Base-by-base conservation (phyloP, 2,888 invertebrate genomes). In the Fragum sueziense region DNA sequence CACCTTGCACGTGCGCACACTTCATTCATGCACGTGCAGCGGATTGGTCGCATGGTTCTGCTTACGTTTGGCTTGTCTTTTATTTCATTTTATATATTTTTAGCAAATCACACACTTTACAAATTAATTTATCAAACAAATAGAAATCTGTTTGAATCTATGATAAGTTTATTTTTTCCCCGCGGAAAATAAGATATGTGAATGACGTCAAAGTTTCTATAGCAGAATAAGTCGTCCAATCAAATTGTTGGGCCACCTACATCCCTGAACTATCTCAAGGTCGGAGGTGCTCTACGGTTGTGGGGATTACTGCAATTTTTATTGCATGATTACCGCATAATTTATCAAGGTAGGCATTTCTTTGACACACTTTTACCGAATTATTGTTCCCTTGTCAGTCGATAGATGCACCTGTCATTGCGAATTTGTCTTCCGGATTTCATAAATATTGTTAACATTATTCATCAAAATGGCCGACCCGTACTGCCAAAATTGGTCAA, bases 171-270 rank as follows among this genome's bases (percentile, higher is more conserved):
- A 31, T 37, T 29, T 27, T 37, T 54, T 67, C 34, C 54, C 74
- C 74, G 74, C 67, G 20, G 59, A 74, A 67, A 62, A 69, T 75
- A 68, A 76, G 65, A 69, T 80, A 80, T 76, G 61, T 76, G 52
- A 62, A 76, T 80, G 80, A 80, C 80, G 80, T 80, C 80, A 80
- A 74, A 77, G 80, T 80, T 74, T 77, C 80, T 76, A 80, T 80
- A 74, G 77, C 62, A 62, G 75, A 52, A 70, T 65, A 70, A 67
- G 33, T 70, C 74, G 29, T 29, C 80, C 74, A 76, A 80, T 80
- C 41, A 80, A 65, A 73, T 69, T 51, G 22, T 65, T 41, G 37
- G 74, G 76, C 76, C 67, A 61, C 76, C 70, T 76, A 80, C 69
- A 71, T 71, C 74, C 67, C 52, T 27, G 47, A 68, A 61, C 70